These are phyloP conservation scores for Ctenodactylus gundi DNA, from an alignment of 2,113 vertebrate species.

Conservation along the genomic window DNA sequence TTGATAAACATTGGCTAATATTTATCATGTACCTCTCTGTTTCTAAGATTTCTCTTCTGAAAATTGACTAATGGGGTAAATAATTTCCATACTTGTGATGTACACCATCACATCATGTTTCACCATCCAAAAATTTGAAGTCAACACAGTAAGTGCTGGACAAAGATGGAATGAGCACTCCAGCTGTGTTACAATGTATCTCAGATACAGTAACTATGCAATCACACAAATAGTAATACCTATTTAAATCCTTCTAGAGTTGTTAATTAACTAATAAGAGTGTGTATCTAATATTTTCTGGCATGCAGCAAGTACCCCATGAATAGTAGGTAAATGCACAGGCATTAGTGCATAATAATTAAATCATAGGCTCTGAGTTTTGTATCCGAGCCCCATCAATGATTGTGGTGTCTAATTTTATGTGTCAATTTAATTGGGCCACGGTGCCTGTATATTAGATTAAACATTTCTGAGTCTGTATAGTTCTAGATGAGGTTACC, in stretches of 20 bases:
- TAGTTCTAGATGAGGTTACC: not conserved
- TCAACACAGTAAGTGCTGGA: not conserved
- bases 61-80: not conserved
- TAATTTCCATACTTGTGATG: not conserved
- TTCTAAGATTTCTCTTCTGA: not conserved
- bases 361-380: constrained; percentile 30
- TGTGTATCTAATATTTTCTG: not conserved
- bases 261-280: not conserved
- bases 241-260: not conserved
- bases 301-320: not conserved
- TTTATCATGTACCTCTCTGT: not conserved
- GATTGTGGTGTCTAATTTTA: not conserved
- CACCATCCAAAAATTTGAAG: not conserved
- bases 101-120: not conserved
- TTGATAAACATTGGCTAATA: not conserved
- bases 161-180: not conserved
- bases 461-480: not conserved
- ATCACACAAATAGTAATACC: not conserved
- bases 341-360: not conserved
- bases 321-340: not conserved
- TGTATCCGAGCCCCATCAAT: not conserved
- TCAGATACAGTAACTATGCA: not conserved
- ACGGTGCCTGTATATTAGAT: not conserved
- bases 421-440: not conserved
- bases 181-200: not conserved